Conservation (phyloP, 2,888 invertebrate species). For the Lycophotia porphyrea region DNA sequence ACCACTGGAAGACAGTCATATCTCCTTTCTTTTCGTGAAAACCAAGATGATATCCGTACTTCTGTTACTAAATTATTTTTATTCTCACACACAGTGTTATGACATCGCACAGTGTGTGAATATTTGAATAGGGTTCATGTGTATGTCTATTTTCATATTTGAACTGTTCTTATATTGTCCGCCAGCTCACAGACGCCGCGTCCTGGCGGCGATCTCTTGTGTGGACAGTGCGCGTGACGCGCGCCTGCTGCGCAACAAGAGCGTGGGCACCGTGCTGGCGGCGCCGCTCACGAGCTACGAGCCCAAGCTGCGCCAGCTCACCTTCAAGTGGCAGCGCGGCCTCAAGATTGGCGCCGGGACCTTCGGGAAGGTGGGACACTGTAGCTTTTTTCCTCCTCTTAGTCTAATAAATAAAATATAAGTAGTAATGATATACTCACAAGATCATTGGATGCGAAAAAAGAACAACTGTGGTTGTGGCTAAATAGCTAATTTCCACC, state of each 20-base stretch:
- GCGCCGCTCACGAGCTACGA: conserved; percentile 89
- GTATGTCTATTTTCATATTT: background rate
- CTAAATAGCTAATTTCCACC: too few species aligned
- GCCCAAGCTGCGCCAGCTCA: conserved; percentile 94
- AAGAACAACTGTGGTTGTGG: too few species aligned
- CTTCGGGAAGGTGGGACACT: conserved; percentile 92
- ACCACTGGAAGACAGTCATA: too few species aligned
- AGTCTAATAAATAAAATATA: too few species aligned
- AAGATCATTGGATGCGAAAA: too few species aligned
- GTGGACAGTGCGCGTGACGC: conserved; percentile 92
- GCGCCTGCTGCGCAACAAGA: conserved; percentile 85
- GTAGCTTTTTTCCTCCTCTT: too few species aligned
- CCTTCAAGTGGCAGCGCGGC: conserved; percentile 98
- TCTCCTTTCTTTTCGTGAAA: background rate
- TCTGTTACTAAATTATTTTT: background rate
- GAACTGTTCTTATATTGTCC: background rate
- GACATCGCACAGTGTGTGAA: too few species aligned
- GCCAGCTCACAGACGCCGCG: conserved; percentile 83
- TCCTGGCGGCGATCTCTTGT: conserved; percentile 84
- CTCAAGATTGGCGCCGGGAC: conserved; percentile 97
- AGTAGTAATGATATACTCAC: too few species aligned
- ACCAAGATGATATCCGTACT: background rate
- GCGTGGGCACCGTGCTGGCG: conserved; percentile 81
- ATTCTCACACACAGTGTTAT: too few species aligned
- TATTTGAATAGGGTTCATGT: background rate